Evolutionary conservation across 2,113 vertebrate genomes (phyloP).

Genomic region (Poeciliopsis prolifica): DNA sequence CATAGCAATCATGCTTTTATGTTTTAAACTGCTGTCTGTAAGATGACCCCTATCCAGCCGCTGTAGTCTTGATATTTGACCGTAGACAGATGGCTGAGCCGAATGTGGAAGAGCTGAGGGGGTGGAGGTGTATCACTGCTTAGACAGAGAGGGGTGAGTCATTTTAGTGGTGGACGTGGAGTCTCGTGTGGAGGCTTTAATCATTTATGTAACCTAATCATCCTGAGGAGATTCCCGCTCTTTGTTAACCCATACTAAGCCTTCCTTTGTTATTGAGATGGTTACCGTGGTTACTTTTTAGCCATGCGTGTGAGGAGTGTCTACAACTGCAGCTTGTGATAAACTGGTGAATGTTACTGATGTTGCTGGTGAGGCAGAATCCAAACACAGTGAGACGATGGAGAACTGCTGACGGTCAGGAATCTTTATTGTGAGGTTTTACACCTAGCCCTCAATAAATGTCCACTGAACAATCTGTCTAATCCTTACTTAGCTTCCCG

Average conservation of each 20-base stretch:
- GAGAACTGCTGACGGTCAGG: slow-evolving; percentile 13
- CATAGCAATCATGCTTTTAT: slow-evolving; percentile 1
- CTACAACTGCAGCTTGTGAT: slow-evolving; percentile 32
- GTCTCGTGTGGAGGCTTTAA: slow-evolving; percentile 46
- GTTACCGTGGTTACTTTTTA: slow-evolving; percentile 57
- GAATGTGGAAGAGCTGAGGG: slow-evolving; percentile 20
- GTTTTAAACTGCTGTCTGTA: slow-evolving; percentile 42
- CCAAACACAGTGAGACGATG: slow-evolving; percentile 26
- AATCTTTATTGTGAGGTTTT: slow-evolving; percentile 27
- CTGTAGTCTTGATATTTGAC: slow-evolving; percentile 45
- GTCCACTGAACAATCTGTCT: slow-evolving; percentile 16
- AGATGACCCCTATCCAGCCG: slow-evolving; percentile 37
- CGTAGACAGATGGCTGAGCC: slow-evolving; percentile 57
- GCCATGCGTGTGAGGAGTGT: slow-evolving; percentile 45
- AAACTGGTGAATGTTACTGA: slow-evolving; percentile 10
- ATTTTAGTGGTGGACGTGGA: slow-evolving; percentile 37
- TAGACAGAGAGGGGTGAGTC: slow-evolving; percentile 24
- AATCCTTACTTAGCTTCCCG: neutral
- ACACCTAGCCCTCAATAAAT: slow-evolving; percentile 12
- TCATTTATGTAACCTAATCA: slow-evolving; percentile 73
- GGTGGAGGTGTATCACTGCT: slow-evolving; percentile 15
- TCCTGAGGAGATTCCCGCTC: slow-evolving; percentile 64
- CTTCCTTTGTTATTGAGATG: slow-evolving; percentile 57
- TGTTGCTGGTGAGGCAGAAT: slow-evolving; percentile 22
- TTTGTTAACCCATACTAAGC: slow-evolving; percentile 61